A percentile compares a stretch with the other conserved stretches of the same genome.
These are phyloP conservation scores for Anoncus sp. DNA, from an alignment of 2,888 invertebrate species.

Conservation along the genomic window DNA sequence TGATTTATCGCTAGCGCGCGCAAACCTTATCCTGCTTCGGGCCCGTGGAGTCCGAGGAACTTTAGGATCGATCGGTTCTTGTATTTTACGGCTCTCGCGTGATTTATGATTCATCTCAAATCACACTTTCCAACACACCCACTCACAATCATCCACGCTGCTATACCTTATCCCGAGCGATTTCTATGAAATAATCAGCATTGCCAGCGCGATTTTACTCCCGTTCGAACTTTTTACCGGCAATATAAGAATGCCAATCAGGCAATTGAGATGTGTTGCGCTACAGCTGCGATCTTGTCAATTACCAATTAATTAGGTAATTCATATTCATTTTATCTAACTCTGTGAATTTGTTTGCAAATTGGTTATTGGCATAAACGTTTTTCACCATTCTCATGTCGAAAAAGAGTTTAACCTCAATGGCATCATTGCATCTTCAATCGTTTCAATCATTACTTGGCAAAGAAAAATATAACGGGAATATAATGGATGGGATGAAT, in stretches of 20 bases:
- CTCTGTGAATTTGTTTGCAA: no score
- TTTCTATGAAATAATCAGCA: slow-evolving; percentile 53
- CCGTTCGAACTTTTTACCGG: not conserved
- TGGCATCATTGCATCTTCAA: no score
- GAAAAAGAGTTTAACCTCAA: no score
- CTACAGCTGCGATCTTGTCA: not conserved
- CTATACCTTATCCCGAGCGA: slow-evolving; percentile 35
- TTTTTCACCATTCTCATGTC: no score
- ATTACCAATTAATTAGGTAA: not conserved
- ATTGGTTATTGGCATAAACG: no score
- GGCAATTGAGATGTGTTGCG: slow-evolving; percentile 15
- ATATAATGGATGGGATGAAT: no score
- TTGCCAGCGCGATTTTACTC: slow-evolving; percentile 9
- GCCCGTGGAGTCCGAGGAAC: slow-evolving; percentile 42
- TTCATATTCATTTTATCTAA: no score
- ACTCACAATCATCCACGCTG: slow-evolving; percentile 14
- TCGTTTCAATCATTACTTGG: no score
- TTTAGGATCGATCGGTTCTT: slow-evolving; percentile 75
- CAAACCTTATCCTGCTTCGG: slow-evolving; percentile 60
- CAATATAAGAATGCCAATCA: not conserved
- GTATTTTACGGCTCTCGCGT: slow-evolving; percentile 73
- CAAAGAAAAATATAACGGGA: no score
- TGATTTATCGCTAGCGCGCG: slow-evolving; percentile 74
- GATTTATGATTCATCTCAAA: slow-evolving; percentile 74
- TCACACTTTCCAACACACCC: slow-evolving; percentile 5